Evolutionary conservation across 1,140 invertebrate species (phyloP), one percentile per base, ranked within the genome.

Genomic region (Dendroctonus ponderosae): DNA sequence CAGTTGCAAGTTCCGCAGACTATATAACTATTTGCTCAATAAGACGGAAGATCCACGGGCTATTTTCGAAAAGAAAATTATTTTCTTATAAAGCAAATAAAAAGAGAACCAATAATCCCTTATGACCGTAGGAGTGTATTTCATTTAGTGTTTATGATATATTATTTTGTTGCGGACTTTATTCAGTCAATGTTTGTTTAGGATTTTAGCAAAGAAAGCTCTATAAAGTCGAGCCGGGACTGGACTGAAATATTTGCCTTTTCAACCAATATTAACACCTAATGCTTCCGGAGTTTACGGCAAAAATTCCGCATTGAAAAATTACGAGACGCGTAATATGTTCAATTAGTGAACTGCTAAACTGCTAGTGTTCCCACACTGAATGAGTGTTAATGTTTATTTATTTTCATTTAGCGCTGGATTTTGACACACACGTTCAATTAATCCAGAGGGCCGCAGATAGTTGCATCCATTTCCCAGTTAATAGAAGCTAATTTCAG

Each of bases 31-130:
- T 26, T 26, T 26, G 26, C 26, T 26, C 26, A 26, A 26, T 26
- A 26, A 1, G 26, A 26, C 3, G 26, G 26, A 26, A 26, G 26
- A 26, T 26, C 26, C 26, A 26, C 26, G 26, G 26, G 26, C 26
- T 26, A 26, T 26, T 26, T 26, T 26, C 3, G 46, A 48, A n/a
- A 59, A 59, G 43, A 48, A 46, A 59, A 44, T 59, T 43, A 59
- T 59, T 59, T 43, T 59, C 56, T 59, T 59, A 59, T 48, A 59
- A 59, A 59, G 56, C 41, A 59, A 59, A 59, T 59, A 59, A 44
- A 54, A 37, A 40, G 56, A 15, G 46, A 59, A 59, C 41, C 56
- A 59, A 59, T 59, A 59, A 59, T 59, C 56, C 56, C 56, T 59
- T 59, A 54, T 54, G 56, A 46, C 26, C 41, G 56, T 26, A 11